Evolutionary conservation across 92 coral and sea anemone genomes (phyloP), one percentile per base, ranked within the genome.

Genomic region (Zoanthus solanderi): DNA sequence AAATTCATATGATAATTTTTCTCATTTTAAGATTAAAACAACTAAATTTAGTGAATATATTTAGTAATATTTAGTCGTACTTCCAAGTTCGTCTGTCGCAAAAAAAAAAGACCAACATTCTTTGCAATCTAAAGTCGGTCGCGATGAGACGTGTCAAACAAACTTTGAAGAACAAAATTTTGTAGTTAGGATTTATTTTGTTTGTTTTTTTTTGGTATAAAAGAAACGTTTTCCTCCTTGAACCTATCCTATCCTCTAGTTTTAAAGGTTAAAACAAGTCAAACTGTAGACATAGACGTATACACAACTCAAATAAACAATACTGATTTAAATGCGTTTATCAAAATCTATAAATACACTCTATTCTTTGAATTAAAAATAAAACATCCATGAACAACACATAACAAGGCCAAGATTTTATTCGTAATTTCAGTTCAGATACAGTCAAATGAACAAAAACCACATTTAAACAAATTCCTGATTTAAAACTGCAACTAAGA

Each of bases 391-490:
- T 69, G 46, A 69, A 69, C 31, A 31, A 5, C 31, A 31, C 9
- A 30, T n/a, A 30, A 67, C 34, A 34, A 11, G 6, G 45, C 11
- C 17, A 30, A 69, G 75, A 34, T 10, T 69, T 7, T 1, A 34
- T 31, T 69, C 75, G 75, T 69, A 30, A 69, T 31, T 31, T 30
- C 75, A 10, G 75, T 69, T 69, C n/a, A 34, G 46, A 69, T 34
- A 14, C 7, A 23, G 29, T 9, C 23, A 67, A 28, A 29, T 18
- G 10, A 23, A 28, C 42, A 28, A 28, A 23, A 23, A 23, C 8
- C 5, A 13, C 6, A 9, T 11, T 9, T 14, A 28, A 69, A 69
- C 6, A 5, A 29, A 28, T 29, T 28, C 17, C 31, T 69, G 28
- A 13, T 69, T 69, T 69, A 10, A 16, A 69, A 34, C 6, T 30